Evolutionary conservation across 2,888 invertebrate species (phyloP).

Genomic region (Drosophila prolongata): DNA sequence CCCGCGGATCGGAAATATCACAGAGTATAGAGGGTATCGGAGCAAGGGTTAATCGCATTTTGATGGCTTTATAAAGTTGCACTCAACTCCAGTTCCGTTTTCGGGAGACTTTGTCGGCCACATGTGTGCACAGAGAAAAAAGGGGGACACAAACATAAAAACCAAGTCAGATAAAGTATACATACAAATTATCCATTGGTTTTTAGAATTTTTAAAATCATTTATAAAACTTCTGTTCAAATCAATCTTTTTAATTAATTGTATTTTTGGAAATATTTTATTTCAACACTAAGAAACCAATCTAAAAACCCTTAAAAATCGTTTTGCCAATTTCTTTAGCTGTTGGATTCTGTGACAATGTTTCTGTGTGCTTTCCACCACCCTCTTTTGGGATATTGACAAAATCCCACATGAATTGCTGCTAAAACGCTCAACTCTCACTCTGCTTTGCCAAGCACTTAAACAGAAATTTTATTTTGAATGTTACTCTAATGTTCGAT

Average conservation of each 20-base stretch:
- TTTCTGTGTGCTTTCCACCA: conserved; percentile 19
- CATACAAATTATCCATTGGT: too few relatives aligned
- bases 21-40: background rate
- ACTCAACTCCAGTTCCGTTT: conserved; percentile 27
- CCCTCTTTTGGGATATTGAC: conserved; percentile 2
- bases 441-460: conserved; percentile 80
- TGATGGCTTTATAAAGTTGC: conserved; percentile 78
- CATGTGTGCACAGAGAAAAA: background rate
- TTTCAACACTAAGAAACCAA: too few relatives aligned
- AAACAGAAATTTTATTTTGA: conserved; percentile 78
- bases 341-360: conserved; percentile 28
- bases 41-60: conserved; percentile 80
- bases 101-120: conserved; percentile 1
- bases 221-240: background rate
- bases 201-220: background rate
- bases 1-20: conserved; percentile 68
- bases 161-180: too few relatives aligned
- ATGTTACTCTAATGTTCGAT: conserved; percentile 76
- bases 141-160: background rate
- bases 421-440: conserved; percentile 62
- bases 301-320: too few relatives aligned
- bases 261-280: too few relatives aligned
- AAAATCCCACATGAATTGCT: conserved; percentile 77
- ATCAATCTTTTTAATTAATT: too few relatives aligned
- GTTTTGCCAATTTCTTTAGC: too few relatives aligned